Percentiles rank a stretch among this genome's conserved stretches.
phyloP scores from a whole-genome alignment of 2,113 vertebrate genomes.

The Peromyscus maniculatus region DNA sequence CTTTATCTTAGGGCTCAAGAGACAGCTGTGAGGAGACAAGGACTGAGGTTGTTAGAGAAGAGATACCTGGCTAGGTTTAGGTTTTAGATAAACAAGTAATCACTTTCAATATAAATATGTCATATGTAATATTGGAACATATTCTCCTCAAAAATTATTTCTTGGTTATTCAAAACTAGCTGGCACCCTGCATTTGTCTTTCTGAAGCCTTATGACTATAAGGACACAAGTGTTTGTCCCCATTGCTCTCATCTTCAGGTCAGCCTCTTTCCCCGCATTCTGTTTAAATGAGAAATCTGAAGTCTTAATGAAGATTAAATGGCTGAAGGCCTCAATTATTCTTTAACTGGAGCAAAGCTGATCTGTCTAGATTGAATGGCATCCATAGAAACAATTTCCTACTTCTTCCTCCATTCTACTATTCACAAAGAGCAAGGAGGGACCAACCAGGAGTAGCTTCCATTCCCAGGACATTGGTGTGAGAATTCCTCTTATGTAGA shows the following conservation, averaged over 20 bases:
- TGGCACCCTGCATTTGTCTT: background rate
- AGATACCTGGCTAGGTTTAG: background rate
- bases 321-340: conserved; percentile 61
- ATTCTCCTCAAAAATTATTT: background rate
- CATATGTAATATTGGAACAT: background rate
- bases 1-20: background rate
- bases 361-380: conserved; percentile 74
- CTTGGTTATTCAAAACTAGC: conserved; percentile 7
- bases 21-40: background rate
- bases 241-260: background rate
- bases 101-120: background rate
- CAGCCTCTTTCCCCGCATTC: background rate
- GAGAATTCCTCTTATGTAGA: background rate
- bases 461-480: background rate
- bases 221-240: background rate
- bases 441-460: background rate
- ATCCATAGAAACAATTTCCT: conserved; percentile 40
- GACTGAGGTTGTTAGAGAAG: background rate
- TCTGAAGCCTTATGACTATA: background rate
- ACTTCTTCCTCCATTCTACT: background rate
- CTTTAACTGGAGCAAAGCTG: conserved; percentile 65
- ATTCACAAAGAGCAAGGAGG: background rate
- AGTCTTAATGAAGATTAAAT: conserved; percentile 67
- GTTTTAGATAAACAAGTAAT: conserved; percentile 8
- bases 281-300: conserved; percentile 65